Evolutionary conservation across 2,113 vertebrate genomes (phyloP).

Genomic region (Ploceus nigricollis): DNA sequence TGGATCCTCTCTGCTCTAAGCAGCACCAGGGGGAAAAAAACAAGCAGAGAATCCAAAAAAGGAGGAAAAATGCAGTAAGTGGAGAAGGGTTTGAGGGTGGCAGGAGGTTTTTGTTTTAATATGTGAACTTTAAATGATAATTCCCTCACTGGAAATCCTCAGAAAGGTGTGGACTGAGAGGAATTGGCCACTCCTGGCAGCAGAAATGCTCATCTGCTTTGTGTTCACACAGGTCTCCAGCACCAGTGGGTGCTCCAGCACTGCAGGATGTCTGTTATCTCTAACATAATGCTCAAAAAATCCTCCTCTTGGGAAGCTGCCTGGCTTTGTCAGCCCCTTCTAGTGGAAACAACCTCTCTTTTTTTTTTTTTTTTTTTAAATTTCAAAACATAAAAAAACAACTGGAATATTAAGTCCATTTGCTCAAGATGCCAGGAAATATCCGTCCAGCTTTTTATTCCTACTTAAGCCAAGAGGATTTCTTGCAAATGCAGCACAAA

Average conservation of each 20-base stretch:
- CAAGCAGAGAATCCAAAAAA: not conserved
- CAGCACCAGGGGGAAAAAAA: rapidly evolving
- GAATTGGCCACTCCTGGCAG: not conserved
- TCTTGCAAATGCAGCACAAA: slow-evolving; percentile 6
- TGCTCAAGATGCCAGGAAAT: not conserved
- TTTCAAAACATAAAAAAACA: not conserved
- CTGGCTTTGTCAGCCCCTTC: not conserved
- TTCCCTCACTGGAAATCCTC: not conserved
- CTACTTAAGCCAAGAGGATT: not conserved
- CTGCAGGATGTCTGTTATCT: not conserved
- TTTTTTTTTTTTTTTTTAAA: not conserved
- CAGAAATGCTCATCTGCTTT: rapidly evolving
- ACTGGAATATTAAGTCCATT: not conserved
- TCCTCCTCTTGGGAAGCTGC: not conserved
- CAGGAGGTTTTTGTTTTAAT: not conserved
- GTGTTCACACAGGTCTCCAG: not conserved
- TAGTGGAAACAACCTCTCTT: not conserved
- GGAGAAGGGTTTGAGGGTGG: not conserved
- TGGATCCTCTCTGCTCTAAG: not conserved
- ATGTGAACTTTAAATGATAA: not conserved
- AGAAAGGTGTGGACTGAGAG: not conserved
- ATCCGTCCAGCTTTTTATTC: not conserved
- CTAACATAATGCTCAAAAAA: not conserved
- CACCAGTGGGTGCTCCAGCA: not conserved
- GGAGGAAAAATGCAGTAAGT: not conserved